These are phyloP conservation scores for Eptesicus fuscus DNA, from an alignment of 2,113 vertebrate species.

Conservation along the genomic window DNA sequence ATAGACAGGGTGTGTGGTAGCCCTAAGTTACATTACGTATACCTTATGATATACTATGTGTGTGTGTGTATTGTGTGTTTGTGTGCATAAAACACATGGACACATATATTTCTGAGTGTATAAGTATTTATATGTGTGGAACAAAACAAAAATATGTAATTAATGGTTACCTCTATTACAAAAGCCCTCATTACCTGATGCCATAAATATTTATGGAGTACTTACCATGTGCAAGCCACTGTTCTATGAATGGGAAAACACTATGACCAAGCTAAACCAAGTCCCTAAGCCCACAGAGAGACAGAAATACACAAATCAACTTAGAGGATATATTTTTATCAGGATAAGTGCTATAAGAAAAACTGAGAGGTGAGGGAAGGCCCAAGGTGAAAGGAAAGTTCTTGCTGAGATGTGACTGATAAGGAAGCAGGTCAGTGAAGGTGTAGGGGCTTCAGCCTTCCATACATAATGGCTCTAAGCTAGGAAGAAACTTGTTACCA, in stretches of 20 bases:
- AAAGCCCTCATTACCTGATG: not conserved
- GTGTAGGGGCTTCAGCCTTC: not conserved
- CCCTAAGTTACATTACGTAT: fast-evolving
- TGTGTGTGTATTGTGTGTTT: fast-evolving
- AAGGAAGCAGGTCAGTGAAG: not conserved
- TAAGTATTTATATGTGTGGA: not conserved
- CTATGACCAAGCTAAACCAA: not conserved
- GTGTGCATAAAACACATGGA: not conserved
- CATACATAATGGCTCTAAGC: fast-evolving
- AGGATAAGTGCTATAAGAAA: not conserved
- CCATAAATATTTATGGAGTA: not conserved
- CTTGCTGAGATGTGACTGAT: too few relatives aligned
- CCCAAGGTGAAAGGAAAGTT: not conserved
- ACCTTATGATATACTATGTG: not conserved
- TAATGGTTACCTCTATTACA: not conserved
- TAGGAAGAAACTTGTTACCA: not conserved
- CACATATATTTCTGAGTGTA: not conserved
- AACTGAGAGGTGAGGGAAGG: not conserved
- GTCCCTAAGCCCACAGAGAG: not conserved
- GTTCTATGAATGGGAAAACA: not conserved
- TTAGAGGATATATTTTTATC: not conserved
- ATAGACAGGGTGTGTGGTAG: too few relatives aligned
- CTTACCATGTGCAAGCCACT: not conserved
- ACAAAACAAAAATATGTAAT: not conserved
- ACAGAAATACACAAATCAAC: not conserved